A percentile compares a stretch with the other conserved stretches of the same genome.
Conservation (phyloP, 2,797 vertebrate genomes). For the Protosalanx chinensis region DNA sequence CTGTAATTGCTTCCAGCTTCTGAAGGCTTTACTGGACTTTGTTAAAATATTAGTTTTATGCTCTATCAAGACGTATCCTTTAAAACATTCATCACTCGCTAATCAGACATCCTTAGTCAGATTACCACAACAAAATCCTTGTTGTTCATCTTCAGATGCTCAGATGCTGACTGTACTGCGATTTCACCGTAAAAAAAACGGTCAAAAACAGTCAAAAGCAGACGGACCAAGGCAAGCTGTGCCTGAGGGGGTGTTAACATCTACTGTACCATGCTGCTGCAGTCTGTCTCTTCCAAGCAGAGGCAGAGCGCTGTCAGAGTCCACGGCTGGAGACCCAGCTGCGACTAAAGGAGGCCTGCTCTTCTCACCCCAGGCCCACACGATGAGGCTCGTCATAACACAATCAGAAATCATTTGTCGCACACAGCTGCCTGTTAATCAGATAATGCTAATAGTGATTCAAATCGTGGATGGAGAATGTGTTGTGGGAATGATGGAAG, state of each 20-base stretch:
- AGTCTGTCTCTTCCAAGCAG: constrained; percentile 47
- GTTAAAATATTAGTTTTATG: constrained; percentile 39
- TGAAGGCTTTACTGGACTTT: constrained; percentile 38
- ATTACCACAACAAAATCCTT: background rate
- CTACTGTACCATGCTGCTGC: constrained; percentile 51
- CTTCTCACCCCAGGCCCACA: background rate
- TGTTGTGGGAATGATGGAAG: background rate
- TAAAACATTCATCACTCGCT: constrained; percentile 30
- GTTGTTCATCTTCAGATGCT: background rate
- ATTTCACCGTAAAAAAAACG: constrained; percentile 11
- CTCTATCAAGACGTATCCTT: constrained; percentile 51
- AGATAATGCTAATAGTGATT: constrained; percentile 14
- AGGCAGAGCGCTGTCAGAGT: constrained; percentile 32
- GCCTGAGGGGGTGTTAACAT: constrained; percentile 54
- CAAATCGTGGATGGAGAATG: constrained; percentile 1
- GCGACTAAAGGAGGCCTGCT: constrained; percentile 32
- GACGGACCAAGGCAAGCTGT: constrained; percentile 38
- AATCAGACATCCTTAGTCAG: constrained; percentile 29
- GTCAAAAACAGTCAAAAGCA: constrained; percentile 6
- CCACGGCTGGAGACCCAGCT: constrained; percentile 62
- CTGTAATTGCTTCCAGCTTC: constrained; percentile 74
- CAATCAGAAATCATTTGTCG: constrained; percentile 22
- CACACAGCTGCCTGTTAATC: constrained; percentile 4
- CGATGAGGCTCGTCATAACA: constrained; percentile 40
- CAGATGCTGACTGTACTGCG: background rate